phyloP scores from a whole-genome alignment of 1,140 invertebrate species.

The Oryctes rhinoceros region DNA sequence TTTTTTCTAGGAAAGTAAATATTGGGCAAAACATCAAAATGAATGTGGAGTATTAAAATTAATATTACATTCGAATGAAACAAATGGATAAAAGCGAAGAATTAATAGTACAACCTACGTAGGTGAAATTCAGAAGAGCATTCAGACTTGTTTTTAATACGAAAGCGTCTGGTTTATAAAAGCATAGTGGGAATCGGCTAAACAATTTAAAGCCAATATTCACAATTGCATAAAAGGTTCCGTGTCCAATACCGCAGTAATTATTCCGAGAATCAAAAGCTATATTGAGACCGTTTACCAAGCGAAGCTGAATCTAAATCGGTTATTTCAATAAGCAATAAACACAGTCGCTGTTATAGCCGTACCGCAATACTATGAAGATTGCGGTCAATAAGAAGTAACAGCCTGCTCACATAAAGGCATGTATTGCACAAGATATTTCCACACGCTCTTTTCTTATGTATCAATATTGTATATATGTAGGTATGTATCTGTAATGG shows the following conservation, averaged over 20 bases:
- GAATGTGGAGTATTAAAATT: too few relatives aligned
- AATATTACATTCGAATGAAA: too few relatives aligned
- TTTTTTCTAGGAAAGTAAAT: too few relatives aligned
- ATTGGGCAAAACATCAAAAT: too few relatives aligned
- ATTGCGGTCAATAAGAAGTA: background rate
- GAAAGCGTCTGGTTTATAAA: background rate
- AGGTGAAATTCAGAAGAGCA: too few relatives aligned
- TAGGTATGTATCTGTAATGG: background rate
- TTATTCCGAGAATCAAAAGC: background rate
- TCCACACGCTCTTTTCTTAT: background rate
- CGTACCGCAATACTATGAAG: background rate
- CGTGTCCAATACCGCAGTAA: background rate
- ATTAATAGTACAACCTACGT: too few relatives aligned
- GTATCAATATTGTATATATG: background rate
- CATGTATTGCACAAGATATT: background rate
- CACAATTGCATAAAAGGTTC: background rate
- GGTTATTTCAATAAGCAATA: slow-evolving; percentile 29
- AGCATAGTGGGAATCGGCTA: background rate
- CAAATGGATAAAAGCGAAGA: too few relatives aligned
- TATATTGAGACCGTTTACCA: background rate
- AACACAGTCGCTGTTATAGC: background rate
- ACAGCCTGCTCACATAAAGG: background rate
- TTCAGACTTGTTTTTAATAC: background rate
- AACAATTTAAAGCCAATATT: background rate
- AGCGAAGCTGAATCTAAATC: background rate